A percentile compares a stretch with the other conserved stretches of the same genome.
Evolutionary conservation across 1,140 invertebrate genomes (phyloP).

Genomic region (Zaprionus ornatus): DNA sequence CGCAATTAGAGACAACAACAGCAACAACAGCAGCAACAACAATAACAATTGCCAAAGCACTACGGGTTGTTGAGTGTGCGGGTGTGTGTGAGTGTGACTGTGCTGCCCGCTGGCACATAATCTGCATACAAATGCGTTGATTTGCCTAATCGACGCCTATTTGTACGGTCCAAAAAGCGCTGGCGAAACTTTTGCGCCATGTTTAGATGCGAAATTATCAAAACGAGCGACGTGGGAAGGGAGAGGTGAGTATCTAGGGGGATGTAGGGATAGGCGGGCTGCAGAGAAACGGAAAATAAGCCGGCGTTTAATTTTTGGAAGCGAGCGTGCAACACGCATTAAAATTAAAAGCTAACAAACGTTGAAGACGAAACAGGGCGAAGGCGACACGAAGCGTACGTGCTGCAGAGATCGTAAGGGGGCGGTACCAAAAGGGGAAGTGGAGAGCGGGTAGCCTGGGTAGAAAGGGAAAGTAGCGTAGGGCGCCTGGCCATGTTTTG

Average conservation of each 20-base stretch:
- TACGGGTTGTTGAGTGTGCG: conserved; percentile 23
- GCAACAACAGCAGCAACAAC: conserved; percentile 15
- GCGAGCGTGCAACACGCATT: conserved; percentile 76
- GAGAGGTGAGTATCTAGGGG: background rate
- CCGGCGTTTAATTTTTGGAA: conserved; percentile 76
- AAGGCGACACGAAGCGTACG: conserved; percentile 54
- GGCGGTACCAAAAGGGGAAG: background rate
- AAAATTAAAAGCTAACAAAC: conserved; percentile 74
- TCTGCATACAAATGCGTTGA: conserved; percentile 82
- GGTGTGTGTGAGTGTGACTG: conserved; percentile 8
- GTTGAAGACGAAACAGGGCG: conserved; percentile 20
- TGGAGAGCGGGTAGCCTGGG: background rate
- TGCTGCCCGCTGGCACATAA: conserved; percentile 67
- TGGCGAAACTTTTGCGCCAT: conserved; percentile 49
- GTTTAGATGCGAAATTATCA: conserved; percentile 60
- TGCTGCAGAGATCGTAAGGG: conserved; percentile 40
- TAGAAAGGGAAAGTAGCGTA: background rate
- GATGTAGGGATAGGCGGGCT: background rate
- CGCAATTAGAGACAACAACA: conserved; percentile 70
- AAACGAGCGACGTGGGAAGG: conserved; percentile 10
- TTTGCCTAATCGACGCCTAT: conserved; percentile 81
- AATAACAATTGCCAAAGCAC: conserved; percentile 1
- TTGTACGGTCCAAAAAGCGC: conserved; percentile 63
- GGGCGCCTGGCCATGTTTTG: conserved; percentile 58
- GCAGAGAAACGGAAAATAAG: conserved; percentile 60